Evolutionary conservation across 2,888 invertebrate species (phyloP).

Genomic region (Phlogophora meticulosa): DNA sequence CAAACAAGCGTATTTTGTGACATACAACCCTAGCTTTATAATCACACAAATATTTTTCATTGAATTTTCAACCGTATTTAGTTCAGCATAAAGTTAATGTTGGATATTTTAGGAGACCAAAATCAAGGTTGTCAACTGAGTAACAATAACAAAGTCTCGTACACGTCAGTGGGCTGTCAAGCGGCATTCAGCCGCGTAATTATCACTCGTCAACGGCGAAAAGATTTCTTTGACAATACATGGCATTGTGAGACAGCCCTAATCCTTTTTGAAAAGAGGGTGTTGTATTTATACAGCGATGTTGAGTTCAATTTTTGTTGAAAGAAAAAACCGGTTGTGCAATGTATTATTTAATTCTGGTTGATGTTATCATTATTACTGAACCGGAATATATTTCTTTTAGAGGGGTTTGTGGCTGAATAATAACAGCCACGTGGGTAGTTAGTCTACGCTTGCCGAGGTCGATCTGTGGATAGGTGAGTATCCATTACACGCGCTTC

Average conservation of each 20-base stretch:
- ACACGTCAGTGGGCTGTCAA: conserved; percentile 74
- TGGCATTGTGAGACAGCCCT: conserved; percentile 73
- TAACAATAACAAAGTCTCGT: conserved; percentile 65
- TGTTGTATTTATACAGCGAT: conserved; percentile 62
- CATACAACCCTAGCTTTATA: conserved; percentile 52
- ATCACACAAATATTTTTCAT: not conserved
- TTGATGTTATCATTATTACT: conserved; percentile 42
- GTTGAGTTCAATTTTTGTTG: conserved; percentile 57
- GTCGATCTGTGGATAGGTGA: too few relatives aligned
- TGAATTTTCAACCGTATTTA: conserved; percentile 14
- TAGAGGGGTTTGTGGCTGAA: too few relatives aligned
- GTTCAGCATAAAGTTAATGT: not conserved
- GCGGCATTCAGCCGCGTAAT: conserved; percentile 83
- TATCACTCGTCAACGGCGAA: conserved; percentile 81
- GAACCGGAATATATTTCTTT: not conserved
- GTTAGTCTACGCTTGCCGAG: too few relatives aligned
- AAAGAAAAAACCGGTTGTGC: conserved; percentile 40
- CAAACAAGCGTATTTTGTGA: conserved; percentile 69
- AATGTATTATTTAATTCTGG: conserved; percentile 36
- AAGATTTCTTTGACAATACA: conserved; percentile 79
- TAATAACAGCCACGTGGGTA: too few relatives aligned
- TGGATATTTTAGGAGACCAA: not conserved
- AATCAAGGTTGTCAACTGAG: conserved; percentile 47
- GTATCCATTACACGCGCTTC: too few relatives aligned
- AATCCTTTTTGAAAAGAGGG: conserved; percentile 72